A percentile compares a stretch with the other conserved stretches of the same genome.
phyloP scores from a whole-genome alignment of 2,888 invertebrate species.

The Drosophila kokeensis region DNA sequence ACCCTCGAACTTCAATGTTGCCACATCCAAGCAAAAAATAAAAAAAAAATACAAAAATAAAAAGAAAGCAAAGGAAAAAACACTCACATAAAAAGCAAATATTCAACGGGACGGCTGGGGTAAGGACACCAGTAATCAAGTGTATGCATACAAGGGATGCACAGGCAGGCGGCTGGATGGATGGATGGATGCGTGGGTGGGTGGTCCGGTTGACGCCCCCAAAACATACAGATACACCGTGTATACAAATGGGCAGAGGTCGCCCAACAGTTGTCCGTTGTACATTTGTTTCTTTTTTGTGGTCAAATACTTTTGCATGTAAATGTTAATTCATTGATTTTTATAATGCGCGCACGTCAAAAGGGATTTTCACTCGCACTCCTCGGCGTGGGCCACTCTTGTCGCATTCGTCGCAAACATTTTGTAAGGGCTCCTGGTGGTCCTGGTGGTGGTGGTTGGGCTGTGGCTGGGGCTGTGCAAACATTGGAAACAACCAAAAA shows the following conservation, averaged over 20 bases:
- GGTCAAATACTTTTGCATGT: constrained; percentile 78
- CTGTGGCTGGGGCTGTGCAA: constrained; percentile 25
- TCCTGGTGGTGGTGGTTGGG: constrained; percentile 5
- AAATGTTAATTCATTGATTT: constrained; percentile 80
- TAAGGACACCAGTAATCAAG: constrained; percentile 76
- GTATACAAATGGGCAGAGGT: constrained; percentile 56
- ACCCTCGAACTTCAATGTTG: constrained; percentile 54
- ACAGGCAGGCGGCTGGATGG: constrained; percentile 16
- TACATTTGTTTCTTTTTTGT: constrained; percentile 80
- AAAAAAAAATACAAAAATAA: constrained; percentile 12
- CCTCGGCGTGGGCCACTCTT: constrained; percentile 25
- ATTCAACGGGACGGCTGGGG: constrained; percentile 38
- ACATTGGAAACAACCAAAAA: constrained; percentile 51
- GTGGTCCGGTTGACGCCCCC: constrained; percentile 14
- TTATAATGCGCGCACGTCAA: constrained; percentile 73
- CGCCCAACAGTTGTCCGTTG: constrained; percentile 55
- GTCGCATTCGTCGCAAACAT: constrained; percentile 55
- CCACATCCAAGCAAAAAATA: constrained; percentile 19
- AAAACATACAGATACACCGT: constrained; percentile 8
- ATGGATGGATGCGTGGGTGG: constrained; percentile 19
- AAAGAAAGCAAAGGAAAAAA: constrained; percentile 43
- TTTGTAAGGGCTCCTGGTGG: constrained; percentile 17
- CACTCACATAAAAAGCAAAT: constrained; percentile 72
- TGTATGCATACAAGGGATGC: constrained; percentile 69
- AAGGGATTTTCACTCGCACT: constrained; percentile 50